These are phyloP conservation scores for Proisotoma minuta DNA, from an alignment of 2,888 invertebrate genomes.

Conservation along the genomic window DNA sequence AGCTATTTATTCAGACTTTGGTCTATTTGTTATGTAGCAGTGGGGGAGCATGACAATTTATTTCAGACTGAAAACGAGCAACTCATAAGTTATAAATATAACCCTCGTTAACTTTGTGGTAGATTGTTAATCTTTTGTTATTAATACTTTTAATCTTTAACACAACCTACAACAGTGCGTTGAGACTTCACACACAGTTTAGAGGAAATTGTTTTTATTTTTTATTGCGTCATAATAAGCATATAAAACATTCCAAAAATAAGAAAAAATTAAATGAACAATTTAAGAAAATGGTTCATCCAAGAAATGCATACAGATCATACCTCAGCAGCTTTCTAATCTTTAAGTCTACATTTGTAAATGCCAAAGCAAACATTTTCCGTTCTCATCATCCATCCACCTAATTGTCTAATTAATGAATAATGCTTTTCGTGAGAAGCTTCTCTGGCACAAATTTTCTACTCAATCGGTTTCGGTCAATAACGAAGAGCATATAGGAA, in stretches of 20 bases:
- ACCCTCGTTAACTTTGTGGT: background rate
- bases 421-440: conserved; percentile 32
- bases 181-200: too few relatives aligned
- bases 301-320: background rate
- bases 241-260: too few relatives aligned
- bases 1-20: conserved; percentile 25
- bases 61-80: conserved; percentile 1
- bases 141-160: conserved; percentile 6
- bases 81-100: background rate
- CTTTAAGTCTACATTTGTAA: conserved; percentile 3
- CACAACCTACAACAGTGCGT: too few relatives aligned
- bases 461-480: conserved; percentile 3
- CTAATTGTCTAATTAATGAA: conserved; percentile 38
- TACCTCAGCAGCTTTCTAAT: background rate
- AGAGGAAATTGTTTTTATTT: too few relatives aligned
- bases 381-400: conserved; percentile 10
- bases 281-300: too few relatives aligned
- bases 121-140: background rate
- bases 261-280: too few relatives aligned
- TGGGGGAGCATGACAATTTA: conserved; percentile 38
- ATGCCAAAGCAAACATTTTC: background rate
- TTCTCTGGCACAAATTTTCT: conserved; percentile 10
- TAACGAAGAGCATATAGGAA: background rate
- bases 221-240: too few relatives aligned
- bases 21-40: conserved; percentile 32